Evolutionary conservation across 2,113 vertebrate species (phyloP), one percentile per base, ranked within the genome.

Genomic region (Paramormyrops kingsleyae): DNA sequence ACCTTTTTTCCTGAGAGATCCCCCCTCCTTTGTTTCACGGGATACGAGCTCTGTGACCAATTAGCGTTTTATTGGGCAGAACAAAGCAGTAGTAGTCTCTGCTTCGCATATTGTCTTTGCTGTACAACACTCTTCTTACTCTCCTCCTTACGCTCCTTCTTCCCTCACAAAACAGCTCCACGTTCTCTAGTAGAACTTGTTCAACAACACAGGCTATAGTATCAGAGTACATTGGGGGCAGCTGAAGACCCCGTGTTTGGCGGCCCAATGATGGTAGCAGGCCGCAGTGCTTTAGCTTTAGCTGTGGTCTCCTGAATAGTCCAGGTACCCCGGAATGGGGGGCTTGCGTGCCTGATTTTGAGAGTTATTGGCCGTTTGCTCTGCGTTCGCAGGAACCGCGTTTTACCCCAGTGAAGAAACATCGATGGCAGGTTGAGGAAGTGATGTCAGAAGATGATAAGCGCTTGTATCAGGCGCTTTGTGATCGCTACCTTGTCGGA

Each of bases 21-120:
- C 91, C 87, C 88, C 84, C 88, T 83, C 70, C 77, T 94, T 92
- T 92, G 91, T 93, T 88, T 91, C 83, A 87, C 89, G 87, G 91
- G 92, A 93, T 90, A 94, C 87, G 56, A 91, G 90, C 91, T 92
- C 93, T 93, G 93, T 93, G 92, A 93, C 93, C 92, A 94, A 94
- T 92, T 94, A 93, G 91, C 88, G 90, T 93, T 93, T 93, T 92
- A 92, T 92, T 92, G 89, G 91, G 89, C 90, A 70, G 88, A 56
- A 83, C 83, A 90, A 90, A 93, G 88, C 87, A 39, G 39, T 62
- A 90, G 91, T 88, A 90, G 90, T 35, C 89, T 88, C 89, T 88
- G 88, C 89, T 83, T 49, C 53, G 46, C 83, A 49, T 90, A 49
- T 90, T 87, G 90, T 83, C 90, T 92, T 90, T 91, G 47, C 85